Conservation (phyloP, 2,888 invertebrate genomes). For the Tortricodes alternella region DNA sequence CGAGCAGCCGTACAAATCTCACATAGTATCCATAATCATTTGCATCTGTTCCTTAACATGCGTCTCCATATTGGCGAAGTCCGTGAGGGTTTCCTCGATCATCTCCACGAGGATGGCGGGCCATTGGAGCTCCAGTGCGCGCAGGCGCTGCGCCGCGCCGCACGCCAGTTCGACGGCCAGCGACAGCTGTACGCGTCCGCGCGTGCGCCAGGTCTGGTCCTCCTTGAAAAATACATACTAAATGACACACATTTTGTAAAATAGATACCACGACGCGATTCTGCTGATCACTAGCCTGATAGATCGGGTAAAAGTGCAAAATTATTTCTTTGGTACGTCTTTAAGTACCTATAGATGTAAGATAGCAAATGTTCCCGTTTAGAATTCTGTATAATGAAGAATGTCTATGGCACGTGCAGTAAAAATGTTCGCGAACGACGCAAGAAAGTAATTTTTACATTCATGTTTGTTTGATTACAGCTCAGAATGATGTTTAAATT, state of each 20-base stretch:
- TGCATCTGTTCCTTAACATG: constrained; percentile 88
- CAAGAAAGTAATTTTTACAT: no score
- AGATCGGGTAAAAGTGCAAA: no score
- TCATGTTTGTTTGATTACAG: background rate
- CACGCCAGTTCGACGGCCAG: constrained; percentile 88
- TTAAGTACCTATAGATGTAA: no score
- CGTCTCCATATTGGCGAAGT: constrained; percentile 90
- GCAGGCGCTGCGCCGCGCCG: constrained; percentile 89
- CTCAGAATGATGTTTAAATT: background rate
- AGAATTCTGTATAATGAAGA: no score
- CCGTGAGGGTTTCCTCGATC: constrained; percentile 89
- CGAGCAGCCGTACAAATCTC: constrained; percentile 5
- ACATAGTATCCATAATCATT: constrained; percentile 72
- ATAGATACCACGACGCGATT: no score
- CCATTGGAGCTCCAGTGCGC: constrained; percentile 89
- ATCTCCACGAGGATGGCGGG: constrained; percentile 89
- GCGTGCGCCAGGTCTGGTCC: constrained; percentile 87
- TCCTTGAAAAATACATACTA: constrained; percentile 82
- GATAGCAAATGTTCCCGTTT: no score
- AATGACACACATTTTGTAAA: no score
- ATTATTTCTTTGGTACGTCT: no score
- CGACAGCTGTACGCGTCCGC: constrained; percentile 87
- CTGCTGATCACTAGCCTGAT: no score
- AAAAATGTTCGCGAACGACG: no score
- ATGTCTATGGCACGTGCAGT: no score